A percentile compares a stretch with the other conserved stretches of the same genome.
phyloP scores from a whole-genome alignment of 2,113 vertebrate genomes.

The Hoplias malabaricus region DNA sequence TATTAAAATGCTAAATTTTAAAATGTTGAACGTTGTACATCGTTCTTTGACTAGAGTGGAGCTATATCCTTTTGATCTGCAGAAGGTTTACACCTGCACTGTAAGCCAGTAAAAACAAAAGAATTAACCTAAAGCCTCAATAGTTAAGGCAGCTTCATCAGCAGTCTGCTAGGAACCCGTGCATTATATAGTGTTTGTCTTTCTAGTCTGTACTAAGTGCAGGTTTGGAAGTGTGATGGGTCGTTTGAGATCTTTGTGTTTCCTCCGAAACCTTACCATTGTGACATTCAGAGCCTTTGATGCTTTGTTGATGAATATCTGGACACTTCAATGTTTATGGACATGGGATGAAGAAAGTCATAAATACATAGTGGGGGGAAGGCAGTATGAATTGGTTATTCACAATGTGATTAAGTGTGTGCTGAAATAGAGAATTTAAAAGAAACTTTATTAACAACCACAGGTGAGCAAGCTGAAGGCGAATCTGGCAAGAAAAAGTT shows the following conservation, averaged over 20 bases:
- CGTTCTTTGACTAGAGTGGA: background rate
- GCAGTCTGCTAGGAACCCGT: background rate
- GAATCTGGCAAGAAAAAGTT: too few relatives aligned
- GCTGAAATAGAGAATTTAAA: too few relatives aligned
- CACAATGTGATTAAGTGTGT: too few relatives aligned
- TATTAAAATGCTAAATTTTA: background rate
- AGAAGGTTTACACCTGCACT: background rate
- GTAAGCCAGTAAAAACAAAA: conserved; percentile 1
- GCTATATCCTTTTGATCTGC: background rate
- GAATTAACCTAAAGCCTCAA: background rate
- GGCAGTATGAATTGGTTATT: too few relatives aligned
- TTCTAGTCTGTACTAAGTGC: background rate
- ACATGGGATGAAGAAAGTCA: too few relatives aligned
- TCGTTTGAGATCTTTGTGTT: background rate
- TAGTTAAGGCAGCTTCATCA: background rate
- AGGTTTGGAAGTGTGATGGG: background rate
- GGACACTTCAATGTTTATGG: too few relatives aligned
- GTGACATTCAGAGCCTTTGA: background rate
- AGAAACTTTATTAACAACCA: too few relatives aligned
- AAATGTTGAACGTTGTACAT: background rate
- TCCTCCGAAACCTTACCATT: background rate
- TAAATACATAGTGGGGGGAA: too few relatives aligned
- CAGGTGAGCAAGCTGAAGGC: too few relatives aligned
- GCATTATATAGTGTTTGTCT: background rate
- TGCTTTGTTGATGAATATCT: too few relatives aligned